Base-by-base conservation (phyloP, 2,113 vertebrate genomes). In the Cephalophus harveyi region DNA sequence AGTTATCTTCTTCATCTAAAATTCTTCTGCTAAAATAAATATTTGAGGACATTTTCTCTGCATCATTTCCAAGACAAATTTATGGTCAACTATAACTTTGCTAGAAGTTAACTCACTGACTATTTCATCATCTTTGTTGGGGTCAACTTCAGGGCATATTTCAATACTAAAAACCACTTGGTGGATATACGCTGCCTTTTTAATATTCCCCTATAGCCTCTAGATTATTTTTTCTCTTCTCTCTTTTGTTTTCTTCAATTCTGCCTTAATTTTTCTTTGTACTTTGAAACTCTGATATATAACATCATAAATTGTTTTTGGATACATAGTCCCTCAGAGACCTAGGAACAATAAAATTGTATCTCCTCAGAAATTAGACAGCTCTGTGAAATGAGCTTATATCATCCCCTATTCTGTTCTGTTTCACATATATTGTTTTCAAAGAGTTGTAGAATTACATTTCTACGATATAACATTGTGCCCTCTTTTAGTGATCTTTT, bases 261-360 rank as follows among this genome's bases (percentile, higher is more conserved):
- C n/a, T 89, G 5, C 14, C 13, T 95, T 88, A 74, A 91, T n/a
- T 95, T 95, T 94, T 88, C 91, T 89, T 94, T 82, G 60, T 94
- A 94, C 54, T 96, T 92, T 88, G 43, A 28, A 91, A 92, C 59
- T 92, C 78, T 91, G 36, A 90, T 87, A 79, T 71, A 28, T 91
- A 82, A 71, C 14, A 60, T 67, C 36, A 91, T 96, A 97, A 95
- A 79, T 93, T 91, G 3, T 60, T 2, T 86, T 88, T 9, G 19
- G 7, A 57, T 96, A 86, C 27, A 54, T 76, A 52, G 46, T 86
- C 13, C 15, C n/a, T 96, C 54, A 74, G 96, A 91, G 30, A 94
- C 9, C 55, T 82, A 60, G 23, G 36, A 87, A 87, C n/a, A 97
- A 46, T 89, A 50, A 86, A 94, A 33, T 59, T 95, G 4, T 52